Evolutionary conservation across 2,888 invertebrate species (phyloP), one percentile per base, ranked within the genome.

Genomic region (Himalopsyche japonica): DNA sequence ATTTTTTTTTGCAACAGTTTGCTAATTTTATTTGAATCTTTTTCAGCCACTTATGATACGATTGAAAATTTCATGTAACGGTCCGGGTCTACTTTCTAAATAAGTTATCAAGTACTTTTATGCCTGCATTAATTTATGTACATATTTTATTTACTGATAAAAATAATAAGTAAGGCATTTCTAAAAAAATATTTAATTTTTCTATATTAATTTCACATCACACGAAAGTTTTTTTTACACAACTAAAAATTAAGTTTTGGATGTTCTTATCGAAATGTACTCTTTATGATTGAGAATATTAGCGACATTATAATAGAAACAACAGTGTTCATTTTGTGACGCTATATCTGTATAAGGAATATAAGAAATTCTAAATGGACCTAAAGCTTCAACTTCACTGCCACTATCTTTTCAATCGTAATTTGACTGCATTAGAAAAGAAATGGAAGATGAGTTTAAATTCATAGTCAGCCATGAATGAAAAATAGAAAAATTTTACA

Each of bases 191-290:
- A 70, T 70, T 70, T 70, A 70, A 57, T 57, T 57, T 10, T 27
- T 70, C 70, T 70, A 92, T 92, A 90, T 90, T 91, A 85, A 90
- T 90, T 91, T 91, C 91, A 89, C 91, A 90, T 91, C 92, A 92
- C 91, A 90, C 91, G 91, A 92, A 90, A 90, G 34, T 90, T 91
- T 91, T 92, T 91, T 89, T 89, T 89, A 78, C 7, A 78, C 34
- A 78, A 43, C 78, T 78, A 78, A 89, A 88, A 80, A 47, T 80
- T 48, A 47, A 80, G 49, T 80, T 80, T 48, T 37, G 15, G 27
- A 78, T 20, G 20, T 37, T 3, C 20, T 7, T 8, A 3, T n/a
- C 7, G n/a, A 20, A 30, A 77, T 3, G 12, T 78, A 37, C 3
- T 43, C 18, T 18, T 10, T 78, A 24, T 30, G 70, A 70, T 12